Evolutionary conservation across 1,140 invertebrate species (phyloP).

Genomic region (Sinonovacula constricta): DNA sequence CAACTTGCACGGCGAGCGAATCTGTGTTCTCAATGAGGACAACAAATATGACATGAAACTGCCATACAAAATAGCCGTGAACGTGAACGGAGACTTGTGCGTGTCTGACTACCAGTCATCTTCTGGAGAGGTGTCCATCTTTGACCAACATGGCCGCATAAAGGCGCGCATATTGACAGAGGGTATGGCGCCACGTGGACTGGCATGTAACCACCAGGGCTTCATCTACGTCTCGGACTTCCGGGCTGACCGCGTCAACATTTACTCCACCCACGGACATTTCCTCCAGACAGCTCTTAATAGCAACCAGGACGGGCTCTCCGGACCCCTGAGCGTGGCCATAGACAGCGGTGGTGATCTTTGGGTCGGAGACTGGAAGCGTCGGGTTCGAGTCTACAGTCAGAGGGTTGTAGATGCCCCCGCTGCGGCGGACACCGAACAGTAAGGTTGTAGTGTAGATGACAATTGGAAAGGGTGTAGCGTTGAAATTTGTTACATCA

Average conservation of each 20-base stretch:
- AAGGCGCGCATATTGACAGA: constrained; percentile 37
- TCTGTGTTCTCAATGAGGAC: constrained; percentile 2
- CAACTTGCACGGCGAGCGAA: neutral
- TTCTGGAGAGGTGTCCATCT: constrained; percentile 36
- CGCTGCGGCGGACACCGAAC: too few relatives aligned
- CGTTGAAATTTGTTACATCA: too few relatives aligned
- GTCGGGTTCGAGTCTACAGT: constrained; percentile 26
- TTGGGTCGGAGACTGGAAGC: constrained; percentile 46
- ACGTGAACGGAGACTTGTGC: constrained; percentile 39
- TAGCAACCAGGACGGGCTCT: constrained; percentile 2
- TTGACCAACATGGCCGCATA: constrained; percentile 16
- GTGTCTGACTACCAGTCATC: constrained; percentile 42
- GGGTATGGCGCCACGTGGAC: constrained; percentile 35
- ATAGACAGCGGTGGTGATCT: constrained; percentile 28
- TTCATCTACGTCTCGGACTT: constrained; percentile 46
- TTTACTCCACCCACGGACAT: constrained; percentile 39
- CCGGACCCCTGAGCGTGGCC: constrained; percentile 36
- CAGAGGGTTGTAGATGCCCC: constrained; percentile 3
- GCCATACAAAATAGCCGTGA: constrained; percentile 43
- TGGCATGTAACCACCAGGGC: constrained; percentile 29
- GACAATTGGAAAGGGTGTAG: too few relatives aligned
- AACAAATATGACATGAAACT: constrained; percentile 30
- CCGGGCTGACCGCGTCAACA: constrained; percentile 29
- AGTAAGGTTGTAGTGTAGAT: too few relatives aligned
- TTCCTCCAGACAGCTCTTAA: constrained; percentile 29